These are phyloP conservation scores for Drosophila tani DNA, from an alignment of 1,140 invertebrate genomes.

Conservation along the genomic window DNA sequence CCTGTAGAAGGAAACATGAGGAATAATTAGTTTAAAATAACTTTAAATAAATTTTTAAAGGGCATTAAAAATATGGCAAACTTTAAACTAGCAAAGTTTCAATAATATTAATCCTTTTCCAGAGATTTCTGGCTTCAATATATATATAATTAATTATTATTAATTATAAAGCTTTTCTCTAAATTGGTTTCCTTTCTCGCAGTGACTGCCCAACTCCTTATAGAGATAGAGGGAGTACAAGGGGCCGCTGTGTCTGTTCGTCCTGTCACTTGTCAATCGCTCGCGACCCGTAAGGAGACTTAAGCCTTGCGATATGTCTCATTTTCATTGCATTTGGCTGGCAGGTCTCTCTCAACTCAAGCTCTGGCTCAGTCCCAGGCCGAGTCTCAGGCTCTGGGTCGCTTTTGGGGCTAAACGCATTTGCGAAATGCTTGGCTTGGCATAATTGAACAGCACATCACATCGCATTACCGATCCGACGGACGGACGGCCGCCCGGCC, in stretches of 20 bases:
- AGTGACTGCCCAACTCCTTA: slow-evolving; percentile 37
- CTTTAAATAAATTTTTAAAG: not conserved
- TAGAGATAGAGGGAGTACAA: slow-evolving; percentile 31
- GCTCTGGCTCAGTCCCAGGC: not conserved
- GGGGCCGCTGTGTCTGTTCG: slow-evolving; percentile 28
- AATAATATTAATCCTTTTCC: not conserved
- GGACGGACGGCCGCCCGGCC: slow-evolving; percentile 25
- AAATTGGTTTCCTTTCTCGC: not conserved
- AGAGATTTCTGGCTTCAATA: not conserved
- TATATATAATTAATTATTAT: not conserved
- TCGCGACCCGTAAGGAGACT: slow-evolving; percentile 42
- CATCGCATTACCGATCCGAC: slow-evolving; percentile 31
- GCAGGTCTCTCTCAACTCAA: slow-evolving; percentile 45
- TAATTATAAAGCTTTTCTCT: not conserved
- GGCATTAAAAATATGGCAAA: too few species aligned
- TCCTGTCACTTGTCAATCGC: slow-evolving; percentile 80
- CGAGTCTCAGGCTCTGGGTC: slow-evolving; percentile 3
- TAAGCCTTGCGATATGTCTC: slow-evolving; percentile 80
- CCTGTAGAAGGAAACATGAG: too few species aligned
- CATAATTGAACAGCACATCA: slow-evolving; percentile 56
- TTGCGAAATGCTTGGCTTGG: slow-evolving; percentile 60
- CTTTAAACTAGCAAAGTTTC: not conserved
- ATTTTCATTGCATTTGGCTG: slow-evolving; percentile 77
- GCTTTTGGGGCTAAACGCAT: slow-evolving; percentile 57
- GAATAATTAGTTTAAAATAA: too few species aligned